Base-by-base conservation (phyloP, 1,140 invertebrate species). In the Zophobas morio region DNA sequence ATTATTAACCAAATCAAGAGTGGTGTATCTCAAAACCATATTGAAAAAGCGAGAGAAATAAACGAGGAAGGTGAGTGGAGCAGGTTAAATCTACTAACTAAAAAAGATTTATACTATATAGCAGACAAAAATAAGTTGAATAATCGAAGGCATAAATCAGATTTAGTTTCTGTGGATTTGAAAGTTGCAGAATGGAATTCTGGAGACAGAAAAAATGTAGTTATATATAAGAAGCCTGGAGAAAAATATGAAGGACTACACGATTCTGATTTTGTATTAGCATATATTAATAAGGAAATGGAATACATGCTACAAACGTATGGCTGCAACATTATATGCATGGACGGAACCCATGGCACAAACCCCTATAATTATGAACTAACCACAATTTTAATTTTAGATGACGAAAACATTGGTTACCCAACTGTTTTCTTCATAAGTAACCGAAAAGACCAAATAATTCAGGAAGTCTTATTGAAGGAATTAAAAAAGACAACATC, bases 301-400 rank as follows among this genome's bases (percentile, higher is more conserved):
- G 1, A 72, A 46, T 47, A 73, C 34, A 37, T 20, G 20, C 20
- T 20, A 20, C 20, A 20, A 20, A 20, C 20, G 20, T 40, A 37
- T 73, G 71, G 71, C 4, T 32, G 6, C 49, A 6, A 20, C 6
- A 51, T 51, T 36, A 71, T 76, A 36, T 76, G 74, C 42, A 70
- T 76, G 70, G 74, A 76, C 70, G 60, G 74, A 8, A 76, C 74
- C 8, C 74, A 76, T 51, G 74, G 56, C 20, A 70, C 66, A 32
- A 76, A 76, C 39, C 47, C 46, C 63, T 20, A 20, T 20, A 20
- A 20, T 20, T 20, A 20, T 20, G 20, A 20, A 20, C 20, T 20
- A 20, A 20, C 20, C 20, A 20, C 20, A 20, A 20, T 20, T 20
- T 20, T 20, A 20, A 20, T 20, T 20, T 20, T 20, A 46, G 74